Base-by-base conservation (phyloP, 1,140 invertebrate species). In the Leguminivora glycinivorella region DNA sequence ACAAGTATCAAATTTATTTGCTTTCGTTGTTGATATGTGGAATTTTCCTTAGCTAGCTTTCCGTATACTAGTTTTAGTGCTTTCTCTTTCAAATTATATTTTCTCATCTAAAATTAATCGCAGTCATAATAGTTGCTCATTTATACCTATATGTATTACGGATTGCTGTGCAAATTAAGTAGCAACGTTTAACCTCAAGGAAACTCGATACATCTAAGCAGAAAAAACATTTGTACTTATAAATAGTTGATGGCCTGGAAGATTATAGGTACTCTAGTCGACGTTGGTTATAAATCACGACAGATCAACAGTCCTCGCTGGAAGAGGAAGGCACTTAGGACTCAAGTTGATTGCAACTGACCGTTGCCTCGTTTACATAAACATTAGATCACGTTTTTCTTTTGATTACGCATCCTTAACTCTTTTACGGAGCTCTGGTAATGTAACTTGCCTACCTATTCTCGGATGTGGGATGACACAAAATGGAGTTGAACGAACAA, bases 361-460 rank as follows among this genome's bases (percentile, higher is more conserved):
- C 74, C 74, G 63, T 70, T 74, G 69, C 70, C 74, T 78, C 70
- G 71, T 75, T 74, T 75, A 56, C 72, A 74, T 73, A 75, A 73
- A 75, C 72, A 74, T 69, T 43, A 43, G 34, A 70, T 74, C 69
- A 78, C 72, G 74, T 71, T 78, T 75, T 70, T 72, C 67, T 52
- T 70, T 71, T 70, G 47, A 70, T 63, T 63, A 63, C 58, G 58
- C 58, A 63, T 63, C 58, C n/a, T 29, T 63, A 52, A 52, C 47
- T 52, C 19, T 22, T 52, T 52, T 52, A 17, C 47, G 47, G 47
- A 52, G 22, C 47, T 52, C 47, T 19, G 19, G 47, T 52, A 38
- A 38, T 38, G 34, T 38, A 38, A 10, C 7, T 22, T 26, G 26
- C 24, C 1, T 14, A 26, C 19, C 5, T 56, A 56, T 58, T 6